Evolutionary conservation across 2,113 vertebrate genomes (phyloP).

Genomic region (Rynchops niger): DNA sequence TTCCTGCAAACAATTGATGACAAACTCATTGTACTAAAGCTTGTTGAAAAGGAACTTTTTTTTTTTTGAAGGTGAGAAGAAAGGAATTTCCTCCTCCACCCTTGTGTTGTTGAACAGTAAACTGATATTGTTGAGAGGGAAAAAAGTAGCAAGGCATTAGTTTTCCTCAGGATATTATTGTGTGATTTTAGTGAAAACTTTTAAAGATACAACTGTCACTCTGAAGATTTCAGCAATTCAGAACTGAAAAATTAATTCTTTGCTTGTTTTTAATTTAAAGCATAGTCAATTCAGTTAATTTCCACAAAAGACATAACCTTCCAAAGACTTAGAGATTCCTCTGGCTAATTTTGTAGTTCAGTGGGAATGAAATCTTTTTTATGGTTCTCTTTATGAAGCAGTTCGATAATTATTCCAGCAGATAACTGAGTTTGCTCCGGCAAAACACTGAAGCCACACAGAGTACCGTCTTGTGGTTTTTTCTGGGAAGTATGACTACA

Average conservation of each 20-base stretch:
- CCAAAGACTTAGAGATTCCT: not conserved
- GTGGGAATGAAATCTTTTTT: not conserved
- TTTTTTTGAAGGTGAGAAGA: conserved; percentile 62
- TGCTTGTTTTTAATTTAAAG: not conserved
- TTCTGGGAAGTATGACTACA: not conserved
- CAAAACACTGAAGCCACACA: not conserved
- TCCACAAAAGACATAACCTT: not conserved
- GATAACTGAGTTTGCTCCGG: not conserved
- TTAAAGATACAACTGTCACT: conserved; percentile 12
- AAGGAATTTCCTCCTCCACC: conserved; percentile 79
- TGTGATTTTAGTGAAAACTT: conserved; percentile 27
- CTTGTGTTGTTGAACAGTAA: conserved; percentile 69
- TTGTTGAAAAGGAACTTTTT: conserved; percentile 33
- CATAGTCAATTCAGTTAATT: not conserved
- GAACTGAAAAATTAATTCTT: not conserved
- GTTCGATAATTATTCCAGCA: not conserved
- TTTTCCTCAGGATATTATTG: conserved; percentile 45
- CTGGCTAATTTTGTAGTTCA: not conserved
- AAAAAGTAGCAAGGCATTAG: conserved; percentile 35
- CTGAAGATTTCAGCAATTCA: not conserved
- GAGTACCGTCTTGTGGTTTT: not conserved
- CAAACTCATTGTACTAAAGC: conserved; percentile 56
- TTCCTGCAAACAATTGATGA: conserved; percentile 66
- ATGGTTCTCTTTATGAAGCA: not conserved
- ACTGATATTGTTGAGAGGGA: conserved; percentile 64